Base-by-base conservation (phyloP, 1,140 invertebrate genomes). In the Stenopsyche tienmushanensis region DNA sequence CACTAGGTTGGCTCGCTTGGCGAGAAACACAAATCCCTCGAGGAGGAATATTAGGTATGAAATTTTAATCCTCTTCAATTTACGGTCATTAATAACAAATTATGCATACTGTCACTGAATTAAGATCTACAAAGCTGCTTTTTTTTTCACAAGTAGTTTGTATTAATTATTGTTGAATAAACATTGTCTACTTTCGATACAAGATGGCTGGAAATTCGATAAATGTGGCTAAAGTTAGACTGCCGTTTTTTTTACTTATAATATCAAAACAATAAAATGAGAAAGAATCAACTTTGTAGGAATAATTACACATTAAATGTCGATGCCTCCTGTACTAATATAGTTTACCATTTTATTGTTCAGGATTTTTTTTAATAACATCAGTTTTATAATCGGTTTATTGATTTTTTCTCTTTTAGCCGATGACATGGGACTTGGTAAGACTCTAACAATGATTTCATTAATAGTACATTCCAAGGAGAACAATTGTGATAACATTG, bases 401-500 rank as follows among this genome's bases (percentile, higher is more conserved):
- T 67, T 42, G 72, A 72, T 68, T 34, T 9, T 25, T 1, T 53
- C 21, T 13, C 17, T 75, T 75, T 64, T 72, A 86, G 94, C 94
- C 54, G 95, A 97, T 82, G 95, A 97, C 75, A 98, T 98, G 95
- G 96, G 96, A 24, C 77, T 94, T 0, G 93, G 93, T 0, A 97
- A 98, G 78, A 98, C 96, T 0, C 76, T 98, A 3, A 94, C 92
- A 0, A 94, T 96, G 88, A 93, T 98, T 65, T 86, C 94, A 0
- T 76, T 96, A 2, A 82, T 93, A 1, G 72, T 90, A 0, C 79
- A 80, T 54, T 71, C 72, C 9, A 74, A 76, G 57, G 71, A 69
- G 72, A 67, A 65, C 17, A 64, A 70, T 53, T 76, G 77, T 15
- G 71, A 73, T 26, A 72, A 78, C 47, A 62, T 64, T 39, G 78